phyloP scores from a whole-genome alignment of 2,797 vertebrate genomes.

The Sebastolobus alascanus region DNA sequence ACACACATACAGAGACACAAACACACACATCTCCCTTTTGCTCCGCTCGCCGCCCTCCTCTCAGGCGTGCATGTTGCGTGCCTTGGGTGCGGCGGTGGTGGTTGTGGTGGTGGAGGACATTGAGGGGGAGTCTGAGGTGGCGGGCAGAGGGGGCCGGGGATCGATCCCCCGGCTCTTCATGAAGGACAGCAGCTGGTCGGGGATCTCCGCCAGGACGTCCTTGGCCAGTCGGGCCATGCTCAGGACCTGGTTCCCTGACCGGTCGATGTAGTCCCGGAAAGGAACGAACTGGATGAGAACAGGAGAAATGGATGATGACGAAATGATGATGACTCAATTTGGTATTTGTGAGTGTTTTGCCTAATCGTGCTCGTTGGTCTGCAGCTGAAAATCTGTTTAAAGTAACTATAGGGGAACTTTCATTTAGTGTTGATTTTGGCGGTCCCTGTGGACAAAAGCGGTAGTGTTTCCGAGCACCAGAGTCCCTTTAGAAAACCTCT shows the following conservation, averaged over 20 bases:
- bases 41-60: background rate
- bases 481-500: background rate
- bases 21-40: constrained; percentile 15
- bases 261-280: constrained; percentile 95
- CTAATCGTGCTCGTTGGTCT: background rate
- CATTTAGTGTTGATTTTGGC: too few relatives aligned
- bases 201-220: constrained; percentile 92
- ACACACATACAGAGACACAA: constrained; percentile 10
- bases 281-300: constrained; percentile 90
- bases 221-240: constrained; percentile 96
- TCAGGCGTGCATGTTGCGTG: constrained; percentile 65
- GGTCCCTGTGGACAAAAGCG: background rate
- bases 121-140: constrained; percentile 50
- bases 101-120: constrained; percentile 53
- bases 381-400: background rate
- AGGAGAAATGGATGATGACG: background rate
- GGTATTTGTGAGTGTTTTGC: background rate
- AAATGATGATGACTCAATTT: too few relatives aligned
- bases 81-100: constrained; percentile 54
- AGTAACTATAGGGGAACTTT: background rate
- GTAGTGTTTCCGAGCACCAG: background rate
- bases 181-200: constrained; percentile 92
- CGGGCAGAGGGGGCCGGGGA: constrained; percentile 81
- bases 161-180: constrained; percentile 90
- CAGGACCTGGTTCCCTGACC: constrained; percentile 93